Percentiles rank a stretch among this genome's conserved stretches.
phyloP scores from a whole-genome alignment of 2,797 vertebrate genomes.

The Pitangus sulphuratus region DNA sequence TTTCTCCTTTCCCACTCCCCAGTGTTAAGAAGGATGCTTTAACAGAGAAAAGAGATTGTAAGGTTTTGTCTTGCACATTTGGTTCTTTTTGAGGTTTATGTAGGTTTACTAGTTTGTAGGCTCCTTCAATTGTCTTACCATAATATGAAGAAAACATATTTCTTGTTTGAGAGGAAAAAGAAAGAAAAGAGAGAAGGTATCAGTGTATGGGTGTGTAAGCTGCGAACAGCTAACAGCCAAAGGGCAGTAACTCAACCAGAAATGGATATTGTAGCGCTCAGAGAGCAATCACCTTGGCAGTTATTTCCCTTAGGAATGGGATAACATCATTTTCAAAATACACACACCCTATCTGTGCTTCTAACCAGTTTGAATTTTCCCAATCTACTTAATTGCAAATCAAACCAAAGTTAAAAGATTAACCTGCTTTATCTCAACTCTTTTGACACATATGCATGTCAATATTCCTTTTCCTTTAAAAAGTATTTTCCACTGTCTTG shows the following conservation, averaged over 20 bases:
- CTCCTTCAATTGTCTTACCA: background rate
- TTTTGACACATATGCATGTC: background rate
- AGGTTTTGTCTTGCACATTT: background rate
- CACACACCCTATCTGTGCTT: background rate
- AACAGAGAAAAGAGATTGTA: background rate
- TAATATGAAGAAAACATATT: background rate
- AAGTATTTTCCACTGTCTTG: background rate
- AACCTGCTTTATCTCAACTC: background rate
- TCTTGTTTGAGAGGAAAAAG: background rate
- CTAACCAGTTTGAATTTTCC: background rate
- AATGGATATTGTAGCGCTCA: background rate
- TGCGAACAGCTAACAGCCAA: background rate
- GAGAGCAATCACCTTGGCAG: background rate
- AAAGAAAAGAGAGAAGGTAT: background rate
- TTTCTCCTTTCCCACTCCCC: background rate
- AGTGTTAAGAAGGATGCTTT: background rate
- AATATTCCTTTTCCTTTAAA: background rate
- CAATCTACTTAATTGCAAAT: background rate
- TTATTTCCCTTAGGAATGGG: background rate
- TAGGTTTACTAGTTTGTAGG: background rate
- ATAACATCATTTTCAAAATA: background rate
- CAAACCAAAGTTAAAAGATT: background rate
- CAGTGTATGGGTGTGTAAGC: background rate
- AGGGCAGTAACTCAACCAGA: conserved; percentile 20
- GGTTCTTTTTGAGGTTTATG: background rate